Evolutionary conservation across 1,140 invertebrate genomes (phyloP).

Genomic region (Elysia chlorotica): DNA sequence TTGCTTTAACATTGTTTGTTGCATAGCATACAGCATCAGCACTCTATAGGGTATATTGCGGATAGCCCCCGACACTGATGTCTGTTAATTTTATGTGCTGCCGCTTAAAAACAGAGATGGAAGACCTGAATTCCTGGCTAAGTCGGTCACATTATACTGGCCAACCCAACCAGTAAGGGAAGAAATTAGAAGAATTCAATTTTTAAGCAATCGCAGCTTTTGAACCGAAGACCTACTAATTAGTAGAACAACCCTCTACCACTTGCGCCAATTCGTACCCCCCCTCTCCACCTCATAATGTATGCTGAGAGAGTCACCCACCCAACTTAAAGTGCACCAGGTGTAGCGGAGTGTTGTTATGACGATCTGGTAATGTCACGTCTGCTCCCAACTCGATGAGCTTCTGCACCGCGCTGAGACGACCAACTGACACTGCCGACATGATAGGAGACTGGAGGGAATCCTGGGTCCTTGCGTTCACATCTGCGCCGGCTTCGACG

Average conservation of each 20-base stretch:
- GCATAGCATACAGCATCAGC: too few relatives aligned
- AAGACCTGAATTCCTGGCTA: not conserved
- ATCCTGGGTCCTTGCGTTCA: not conserved
- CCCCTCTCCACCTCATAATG: not conserved
- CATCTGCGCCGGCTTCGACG: constrained; percentile 4
- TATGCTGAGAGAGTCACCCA: constrained; percentile 3
- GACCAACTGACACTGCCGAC: not conserved
- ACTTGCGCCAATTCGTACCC: not conserved
- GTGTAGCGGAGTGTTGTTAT: constrained; percentile 13
- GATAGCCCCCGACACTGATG: too few relatives aligned
- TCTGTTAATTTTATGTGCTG: too few relatives aligned
- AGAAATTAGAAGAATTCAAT: not conserved
- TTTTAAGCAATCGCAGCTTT: not conserved
- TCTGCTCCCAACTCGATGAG: constrained; percentile 9
- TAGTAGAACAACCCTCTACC: not conserved
- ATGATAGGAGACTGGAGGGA: constrained; percentile 2
- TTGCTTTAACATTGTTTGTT: too few relatives aligned
- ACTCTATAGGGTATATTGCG: too few relatives aligned
- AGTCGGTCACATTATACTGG: not conserved
- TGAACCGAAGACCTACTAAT: not conserved
- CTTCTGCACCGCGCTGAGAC: not conserved
- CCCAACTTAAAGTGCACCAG: constrained; percentile 11
- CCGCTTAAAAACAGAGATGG: too few relatives aligned
- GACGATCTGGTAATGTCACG: not conserved
- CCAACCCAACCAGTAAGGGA: not conserved